Base-by-base conservation (phyloP, 2,113 vertebrate species). In the Suncus etruscus region DNA sequence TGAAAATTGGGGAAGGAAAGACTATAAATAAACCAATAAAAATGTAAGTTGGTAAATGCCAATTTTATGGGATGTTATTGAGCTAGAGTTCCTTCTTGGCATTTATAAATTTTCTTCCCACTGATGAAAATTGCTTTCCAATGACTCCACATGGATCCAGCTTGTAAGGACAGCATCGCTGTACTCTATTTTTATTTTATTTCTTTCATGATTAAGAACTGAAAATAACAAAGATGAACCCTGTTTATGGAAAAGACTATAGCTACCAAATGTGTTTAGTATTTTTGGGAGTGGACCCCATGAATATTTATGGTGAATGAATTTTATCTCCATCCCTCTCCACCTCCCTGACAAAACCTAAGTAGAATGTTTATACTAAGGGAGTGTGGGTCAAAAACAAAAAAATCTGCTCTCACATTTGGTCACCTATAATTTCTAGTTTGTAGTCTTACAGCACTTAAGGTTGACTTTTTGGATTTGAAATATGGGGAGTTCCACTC, bases 11-110 rank as follows among this genome's bases (percentile, higher is more conserved):
- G 39, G 39, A 39, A 39, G 39, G 39, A 39, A 39, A 39, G 39
- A 39, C 3, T 39, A 39, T 39, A 39, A 39, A 39, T 39, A 39
- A 39, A 39, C 39, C 39, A 39, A 39, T 39, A 39, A 39, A 39
- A 39, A 39, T 39, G 39, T 39, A 39, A 39, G 39, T 39, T 39
- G 1, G 9, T 8, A 86, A 88, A 24, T 80, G 5, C 3, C 58
- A 74, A 25, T 32, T 31, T 85, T 25, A 73, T 58, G 54, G 65
- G 79, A 73, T 48, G 48, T 48, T 82, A 61, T 22, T 63, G 18
- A 48, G 39, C 54, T 94, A 7, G 27, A 1, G 31, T 70, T 88
- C 73, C 68, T 94, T 92, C 3, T n/a, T 82, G 20, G 70, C 50
- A 18, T 82, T 83, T 32, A 75, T 48, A 48, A 72, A 75, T 58